Percentiles rank a stretch among this genome's conserved stretches.
phyloP scores from a whole-genome alignment of 2,113 vertebrate genomes.

The Aix galericulata region DNA sequence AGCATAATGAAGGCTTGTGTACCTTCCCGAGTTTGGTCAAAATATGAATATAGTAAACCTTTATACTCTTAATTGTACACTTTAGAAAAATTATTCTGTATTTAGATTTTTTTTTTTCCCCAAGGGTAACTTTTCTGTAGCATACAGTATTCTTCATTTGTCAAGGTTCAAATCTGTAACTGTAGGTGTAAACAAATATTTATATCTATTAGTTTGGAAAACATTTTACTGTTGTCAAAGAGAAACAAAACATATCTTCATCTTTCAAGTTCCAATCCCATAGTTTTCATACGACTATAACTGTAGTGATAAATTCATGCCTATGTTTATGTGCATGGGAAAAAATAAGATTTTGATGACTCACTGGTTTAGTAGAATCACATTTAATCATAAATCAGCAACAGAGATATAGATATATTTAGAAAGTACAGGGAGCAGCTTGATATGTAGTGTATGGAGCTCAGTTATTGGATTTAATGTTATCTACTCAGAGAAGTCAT shows the following conservation, averaged over 20 bases:
- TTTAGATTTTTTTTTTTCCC: neutral
- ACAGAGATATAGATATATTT: conserved; percentile 12
- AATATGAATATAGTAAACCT: neutral
- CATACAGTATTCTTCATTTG: neutral
- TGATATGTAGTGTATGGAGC: neutral
- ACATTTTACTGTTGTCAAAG: neutral
- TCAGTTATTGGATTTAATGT: conserved; percentile 20
- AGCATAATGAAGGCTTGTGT: neutral
- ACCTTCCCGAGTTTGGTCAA: neutral
- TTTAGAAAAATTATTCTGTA: neutral
- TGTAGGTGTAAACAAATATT: neutral
- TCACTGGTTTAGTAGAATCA: conserved; percentile 31
- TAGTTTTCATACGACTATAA: neutral
- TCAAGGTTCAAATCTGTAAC: neutral
- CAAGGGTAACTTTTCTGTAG: neutral
- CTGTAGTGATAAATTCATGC: neutral
- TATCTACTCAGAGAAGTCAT: neutral
- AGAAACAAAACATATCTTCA: neutral
- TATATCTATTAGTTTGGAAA: neutral
- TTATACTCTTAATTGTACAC: neutral
- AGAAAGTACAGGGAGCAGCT: conserved; percentile 16
- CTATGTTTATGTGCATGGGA: neutral
- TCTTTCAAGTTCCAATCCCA: neutral
- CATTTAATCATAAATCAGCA: conserved; percentile 49
- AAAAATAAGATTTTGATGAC: neutral